Evolutionary conservation across 2,113 vertebrate species (phyloP).

Genomic region (Brachyhypopomus gauderio): DNA sequence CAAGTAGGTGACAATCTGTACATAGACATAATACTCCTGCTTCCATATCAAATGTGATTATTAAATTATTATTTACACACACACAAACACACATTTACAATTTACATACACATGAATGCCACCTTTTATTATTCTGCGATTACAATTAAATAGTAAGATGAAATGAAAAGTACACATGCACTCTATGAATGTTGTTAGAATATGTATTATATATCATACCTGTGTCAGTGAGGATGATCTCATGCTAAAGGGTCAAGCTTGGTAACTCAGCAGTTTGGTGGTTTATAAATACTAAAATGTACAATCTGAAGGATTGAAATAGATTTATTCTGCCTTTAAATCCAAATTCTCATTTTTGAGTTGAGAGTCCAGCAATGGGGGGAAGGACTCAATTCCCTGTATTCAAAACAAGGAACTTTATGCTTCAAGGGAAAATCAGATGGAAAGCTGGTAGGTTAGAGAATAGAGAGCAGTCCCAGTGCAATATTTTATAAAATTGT

Average conservation of each 20-base stretch:
- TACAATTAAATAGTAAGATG: constrained; percentile 9
- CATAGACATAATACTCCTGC: too few relatives aligned
- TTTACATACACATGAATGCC: background rate
- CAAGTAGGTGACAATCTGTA: too few relatives aligned
- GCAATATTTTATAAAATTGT: too few relatives aligned
- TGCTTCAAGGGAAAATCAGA: background rate
- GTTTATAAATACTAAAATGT: background rate
- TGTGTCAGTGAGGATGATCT: background rate
- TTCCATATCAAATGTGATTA: too few relatives aligned
- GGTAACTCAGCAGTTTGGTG: background rate
- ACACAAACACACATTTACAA: background rate
- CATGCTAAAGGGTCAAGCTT: constrained; percentile 19
- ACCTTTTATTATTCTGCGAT: background rate
- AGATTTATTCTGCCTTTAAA: background rate
- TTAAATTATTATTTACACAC: too few relatives aligned
- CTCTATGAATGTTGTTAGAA: background rate
- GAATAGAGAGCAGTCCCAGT: background rate
- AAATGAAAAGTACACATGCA: background rate
- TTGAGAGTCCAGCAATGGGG: background rate
- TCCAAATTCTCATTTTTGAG: background rate
- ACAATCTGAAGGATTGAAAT: background rate
- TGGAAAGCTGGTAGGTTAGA: background rate
- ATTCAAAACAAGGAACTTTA: background rate
- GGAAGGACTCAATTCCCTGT: background rate
- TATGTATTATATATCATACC: background rate